Evolutionary conservation across 2,797 vertebrate genomes (phyloP), one percentile per base, ranked within the genome.

Genomic region (Acanthiza pusilla): DNA sequence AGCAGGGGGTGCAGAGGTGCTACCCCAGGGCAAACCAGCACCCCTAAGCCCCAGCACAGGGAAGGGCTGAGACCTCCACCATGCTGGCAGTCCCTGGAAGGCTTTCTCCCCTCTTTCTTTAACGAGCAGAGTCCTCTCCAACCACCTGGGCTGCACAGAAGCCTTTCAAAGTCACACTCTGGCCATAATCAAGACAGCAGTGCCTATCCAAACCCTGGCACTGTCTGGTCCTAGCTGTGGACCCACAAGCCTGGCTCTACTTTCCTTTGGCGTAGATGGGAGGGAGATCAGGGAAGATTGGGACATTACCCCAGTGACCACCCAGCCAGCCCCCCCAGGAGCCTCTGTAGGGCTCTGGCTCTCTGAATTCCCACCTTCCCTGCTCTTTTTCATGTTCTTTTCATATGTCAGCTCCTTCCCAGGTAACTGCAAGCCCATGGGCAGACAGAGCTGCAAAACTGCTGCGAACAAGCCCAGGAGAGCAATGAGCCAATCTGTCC

Each of bases 201-300:
- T 68, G 38, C 32, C 36, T 54, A 38, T 48, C 51, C 68, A 83
- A 91, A 36, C n/a, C n/a, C 57, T 7, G 3, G 29, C 1, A 2
- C 40, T 87, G 61, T 66, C n/a, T 55, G n/a, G 27, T 91, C 19
- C 71, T 65, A 30, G 25, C 29, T 0, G 0, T 34, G 42, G 26
- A 48, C 34, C 53, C 34, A 18, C 16, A 10, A 45, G n/a, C n/a
- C 48, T 29, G 34, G 50, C 74, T 63, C 48, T 50, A 2, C 23
- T 51, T 8, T 58, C 53, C 60, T 53, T 1, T 0, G 2, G 50
- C 40, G 36, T 0, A 43, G 50, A 11, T 54, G 26, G 40, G 75
- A 87, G 53, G 18, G 50, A 81, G 9, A 5, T 11, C 4, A 8
- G 48, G 38, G 13, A 30, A 47, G 26, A 57, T 3, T 4, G 38